A percentile compares a stretch with the other conserved stretches of the same genome.
Conservation (phyloP, 2,888 invertebrate species). For the Eurytoma adleriae region DNA sequence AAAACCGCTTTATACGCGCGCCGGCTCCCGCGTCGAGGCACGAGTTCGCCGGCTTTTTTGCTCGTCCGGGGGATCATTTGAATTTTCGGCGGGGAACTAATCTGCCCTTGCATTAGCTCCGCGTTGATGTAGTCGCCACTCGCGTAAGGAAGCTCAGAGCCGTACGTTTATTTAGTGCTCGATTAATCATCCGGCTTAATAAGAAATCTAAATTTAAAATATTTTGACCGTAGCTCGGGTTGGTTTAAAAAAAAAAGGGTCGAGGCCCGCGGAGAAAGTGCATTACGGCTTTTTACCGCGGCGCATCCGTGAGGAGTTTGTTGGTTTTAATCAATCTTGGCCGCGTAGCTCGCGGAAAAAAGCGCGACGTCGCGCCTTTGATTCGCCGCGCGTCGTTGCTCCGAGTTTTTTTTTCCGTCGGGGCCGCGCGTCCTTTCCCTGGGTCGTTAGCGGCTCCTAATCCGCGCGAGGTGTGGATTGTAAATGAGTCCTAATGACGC, state of each 20-base stretch:
- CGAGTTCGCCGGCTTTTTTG: too few species aligned
- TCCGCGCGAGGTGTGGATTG: constrained; percentile 72
- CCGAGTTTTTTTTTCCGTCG: constrained; percentile 62
- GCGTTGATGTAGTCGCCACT: too few species aligned
- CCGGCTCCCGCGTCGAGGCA: too few species aligned
- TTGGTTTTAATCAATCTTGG: constrained; percentile 37
- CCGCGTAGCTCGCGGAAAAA: neutral
- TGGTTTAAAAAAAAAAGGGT: neutral
- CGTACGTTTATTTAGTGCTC: neutral
- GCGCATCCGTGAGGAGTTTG: neutral
- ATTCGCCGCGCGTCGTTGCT: constrained; percentile 61
- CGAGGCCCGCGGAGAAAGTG: neutral
- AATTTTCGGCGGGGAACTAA: too few species aligned
- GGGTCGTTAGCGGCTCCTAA: constrained; percentile 71
- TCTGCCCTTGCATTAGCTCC: neutral
- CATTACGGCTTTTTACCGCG: constrained; percentile 9
- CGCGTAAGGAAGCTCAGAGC: neutral
- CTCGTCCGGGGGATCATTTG: too few species aligned
- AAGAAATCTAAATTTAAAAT: constrained; percentile 18
- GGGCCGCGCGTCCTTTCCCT: constrained; percentile 62
- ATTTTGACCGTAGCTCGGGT: constrained; percentile 9
- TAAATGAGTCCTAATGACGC: constrained; percentile 73
- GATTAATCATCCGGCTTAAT: neutral
- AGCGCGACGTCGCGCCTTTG: constrained; percentile 57
- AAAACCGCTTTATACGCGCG: too few species aligned